Base-by-base conservation (phyloP, 2,113 vertebrate species). In the Oryzias javanicus region DNA sequence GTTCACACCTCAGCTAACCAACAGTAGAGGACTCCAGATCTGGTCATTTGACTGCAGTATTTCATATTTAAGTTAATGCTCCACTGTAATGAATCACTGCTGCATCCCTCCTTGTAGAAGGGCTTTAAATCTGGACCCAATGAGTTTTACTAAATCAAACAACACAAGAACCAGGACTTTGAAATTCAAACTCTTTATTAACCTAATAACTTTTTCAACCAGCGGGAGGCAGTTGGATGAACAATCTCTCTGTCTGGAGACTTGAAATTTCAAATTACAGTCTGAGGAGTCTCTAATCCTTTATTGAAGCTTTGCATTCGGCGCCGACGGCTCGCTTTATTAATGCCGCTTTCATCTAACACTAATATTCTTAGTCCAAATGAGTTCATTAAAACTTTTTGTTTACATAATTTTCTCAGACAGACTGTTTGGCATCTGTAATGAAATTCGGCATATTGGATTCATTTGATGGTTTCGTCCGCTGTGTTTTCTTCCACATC, bases 71-170 rank as follows among this genome's bases (percentile, higher is more conserved):
- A n/a, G n/a, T n/a, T n/a, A n/a, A n/a, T n/a, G n/a, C n/a, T n/a
- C n/a, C n/a, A n/a, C n/a, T 60, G 53, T 63, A 65, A 79, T 73
- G 76, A 73, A 86, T 86, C 73, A 76, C 49, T 64, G 73, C 56
- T 17, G 59, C 25, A 46, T 59, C 57, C 45, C 35, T 60, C 16
- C 58, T 25, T 16, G 3, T 46, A n/a, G 67, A 41, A 50, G 22
- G 7, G 29, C 55, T 57, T 74, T 66, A 54, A 49, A 64, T 49
- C 15, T 29, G 7, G 7, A 44, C 48, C 55, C 50, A 18, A 60
- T 44, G 5, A 49, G 20, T 14, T 60, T 41, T 49, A 10, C 29
- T 8, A 35, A 35, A 10, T 35, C 35, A 35, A 35, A 35, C 35
- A 35, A 35, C 3, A 35, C 1, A 35, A 35, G 35, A 35, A 35